Evolutionary conservation across 2,113 vertebrate species (phyloP).

Genomic region (Sinocyclocheilus rhinocerous): DNA sequence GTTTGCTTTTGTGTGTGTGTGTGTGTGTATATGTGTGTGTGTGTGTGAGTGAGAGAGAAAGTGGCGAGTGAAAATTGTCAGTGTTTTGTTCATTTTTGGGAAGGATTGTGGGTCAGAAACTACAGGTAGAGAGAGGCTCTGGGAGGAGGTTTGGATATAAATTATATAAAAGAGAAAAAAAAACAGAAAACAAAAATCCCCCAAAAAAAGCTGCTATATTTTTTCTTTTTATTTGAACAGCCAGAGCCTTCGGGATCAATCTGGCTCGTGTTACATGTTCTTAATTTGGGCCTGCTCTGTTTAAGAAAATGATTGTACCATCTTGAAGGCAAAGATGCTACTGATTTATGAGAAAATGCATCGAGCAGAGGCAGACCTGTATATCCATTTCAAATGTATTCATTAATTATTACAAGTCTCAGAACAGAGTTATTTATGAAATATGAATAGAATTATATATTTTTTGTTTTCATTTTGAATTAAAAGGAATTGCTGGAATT

Average conservation of each 20-base stretch:
- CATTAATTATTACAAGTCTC: conserved; percentile 59
- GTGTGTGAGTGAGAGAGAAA: not conserved
- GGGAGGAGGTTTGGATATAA: conserved; percentile 2
- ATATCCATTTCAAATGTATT: conserved; percentile 50
- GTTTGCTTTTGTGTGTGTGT: conserved; percentile 68
- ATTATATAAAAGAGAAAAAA: conserved; percentile 48
- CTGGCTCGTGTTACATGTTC: conserved; percentile 71
- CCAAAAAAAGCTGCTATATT: conserved; percentile 75
- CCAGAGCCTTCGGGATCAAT: conserved; percentile 68
- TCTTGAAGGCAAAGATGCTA: conserved; percentile 34
- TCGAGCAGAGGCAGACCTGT: conserved; percentile 39
- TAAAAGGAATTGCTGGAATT: conserved; percentile 51
- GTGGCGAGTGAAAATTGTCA: not conserved
- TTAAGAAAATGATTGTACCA: not conserved
- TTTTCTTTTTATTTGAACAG: conserved; percentile 62
- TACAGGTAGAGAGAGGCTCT: not conserved
- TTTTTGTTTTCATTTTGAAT: conserved; percentile 45
- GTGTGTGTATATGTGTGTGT: conserved; percentile 19
- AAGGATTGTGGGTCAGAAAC: conserved; percentile 42
- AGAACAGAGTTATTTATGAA: conserved; percentile 58
- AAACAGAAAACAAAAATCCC: conserved; percentile 58
- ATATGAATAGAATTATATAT: conserved; percentile 46
- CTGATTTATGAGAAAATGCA: conserved; percentile 16
- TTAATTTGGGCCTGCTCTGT: conserved; percentile 54
- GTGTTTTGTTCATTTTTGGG: conserved; percentile 31